Conservation (phyloP, 2,797 vertebrate genomes). For the Scomberomorus guttatus region DNA sequence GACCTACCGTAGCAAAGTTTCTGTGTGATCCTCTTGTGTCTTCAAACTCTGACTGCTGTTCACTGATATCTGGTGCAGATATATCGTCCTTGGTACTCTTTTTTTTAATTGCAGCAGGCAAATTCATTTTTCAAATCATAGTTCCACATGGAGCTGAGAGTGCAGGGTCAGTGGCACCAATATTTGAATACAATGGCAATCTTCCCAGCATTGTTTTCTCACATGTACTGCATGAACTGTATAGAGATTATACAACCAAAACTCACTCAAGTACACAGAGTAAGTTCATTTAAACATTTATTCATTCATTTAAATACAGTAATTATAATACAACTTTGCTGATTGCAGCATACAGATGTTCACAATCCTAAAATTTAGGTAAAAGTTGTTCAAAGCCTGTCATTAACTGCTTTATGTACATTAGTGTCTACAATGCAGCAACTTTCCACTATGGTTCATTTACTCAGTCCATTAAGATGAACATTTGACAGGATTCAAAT, state of each 20-base stretch:
- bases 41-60: background rate
- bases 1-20: background rate
- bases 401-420: background rate
- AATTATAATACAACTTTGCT: background rate
- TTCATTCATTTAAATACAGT: background rate
- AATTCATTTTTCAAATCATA: background rate
- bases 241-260: background rate
- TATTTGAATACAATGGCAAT: background rate
- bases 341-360: no score
- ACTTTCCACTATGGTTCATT: background rate
- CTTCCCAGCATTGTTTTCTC: background rate
- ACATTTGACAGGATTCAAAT: background rate
- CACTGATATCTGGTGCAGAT: background rate
- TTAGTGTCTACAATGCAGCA: no score
- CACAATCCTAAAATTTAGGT: background rate
- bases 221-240: background rate
- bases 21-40: background rate
- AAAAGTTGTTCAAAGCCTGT: background rate
- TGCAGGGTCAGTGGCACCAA: background rate
- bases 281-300: background rate
- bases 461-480: background rate
- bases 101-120: constrained; percentile 16
- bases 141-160: background rate
- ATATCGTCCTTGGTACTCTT: no score
- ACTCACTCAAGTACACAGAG: no score